Percentiles rank a stretch among this genome's conserved stretches.
Evolutionary conservation across 2,797 vertebrate species (phyloP).

Genomic region (Myioborus miniatus): DNA sequence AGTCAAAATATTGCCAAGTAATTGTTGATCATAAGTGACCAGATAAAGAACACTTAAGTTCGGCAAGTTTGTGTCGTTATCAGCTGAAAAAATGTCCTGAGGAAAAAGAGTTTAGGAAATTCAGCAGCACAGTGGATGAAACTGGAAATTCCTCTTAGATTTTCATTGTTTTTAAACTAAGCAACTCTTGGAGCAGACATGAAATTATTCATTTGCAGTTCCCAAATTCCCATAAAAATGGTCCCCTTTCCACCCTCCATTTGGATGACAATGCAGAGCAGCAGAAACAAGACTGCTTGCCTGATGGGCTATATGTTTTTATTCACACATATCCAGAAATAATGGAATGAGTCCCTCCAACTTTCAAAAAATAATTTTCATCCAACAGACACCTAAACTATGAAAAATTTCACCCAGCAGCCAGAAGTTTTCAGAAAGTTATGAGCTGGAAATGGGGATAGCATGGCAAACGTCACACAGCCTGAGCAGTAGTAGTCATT

Average conservation of each 20-base stretch:
- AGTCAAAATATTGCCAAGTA: neutral
- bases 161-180: neutral
- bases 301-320: neutral
- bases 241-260: neutral
- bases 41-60: neutral
- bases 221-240: neutral
- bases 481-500: conserved; percentile 17
- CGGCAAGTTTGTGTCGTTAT: neutral
- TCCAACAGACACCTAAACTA: neutral
- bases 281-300: neutral
- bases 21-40: neutral
- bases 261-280: neutral
- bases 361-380: conserved; percentile 1
- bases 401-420: neutral
- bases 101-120: neutral
- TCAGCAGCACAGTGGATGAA: neutral
- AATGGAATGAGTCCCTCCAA: neutral
- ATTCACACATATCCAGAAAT: neutral
- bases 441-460: neutral
- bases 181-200: neutral
- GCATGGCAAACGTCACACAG: conserved; percentile 31
- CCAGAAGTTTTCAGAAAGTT: conserved; percentile 42
- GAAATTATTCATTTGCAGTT: neutral
- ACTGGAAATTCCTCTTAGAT: neutral
- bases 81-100: neutral